Base-by-base conservation (phyloP, 53 echinoderm and acorn worm species). In the Crossaster papposus region DNA sequence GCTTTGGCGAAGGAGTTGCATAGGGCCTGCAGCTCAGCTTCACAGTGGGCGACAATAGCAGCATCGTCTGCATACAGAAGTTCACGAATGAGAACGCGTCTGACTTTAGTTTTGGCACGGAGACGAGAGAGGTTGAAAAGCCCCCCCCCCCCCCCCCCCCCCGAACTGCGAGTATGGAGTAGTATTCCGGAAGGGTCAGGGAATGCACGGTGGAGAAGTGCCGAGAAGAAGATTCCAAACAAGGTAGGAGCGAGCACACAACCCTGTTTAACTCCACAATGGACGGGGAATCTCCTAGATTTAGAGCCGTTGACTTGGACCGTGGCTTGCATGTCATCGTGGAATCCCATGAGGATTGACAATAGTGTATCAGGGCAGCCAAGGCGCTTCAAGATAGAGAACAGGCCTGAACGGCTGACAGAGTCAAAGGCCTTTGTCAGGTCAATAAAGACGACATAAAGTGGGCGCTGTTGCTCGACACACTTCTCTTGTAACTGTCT, bases 351-450 rank as follows among this genome's bases (percentile, higher is more conserved):
- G 22, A 58, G 7, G 7, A 38, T 50, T 11, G 44, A 31, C 36
- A 82, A 34, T 29, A 23, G 44, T 9, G 28, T 82, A 11, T 82
- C 82, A 12, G 31, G 35, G n/a, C 70, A 84, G 28, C 6, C 78
- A 12, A 76, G 77, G 35, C 54, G 76, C 54, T 86, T 87, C 77
- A 77, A 58, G 77, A 87, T 77, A 0, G 76, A 73, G 52, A 74
- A 86, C 54, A 86, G 29, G 35, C 32, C 63, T 64, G 77, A 87
- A 7, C 65, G 26, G 23, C 65, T 73, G 23, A 88, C 78, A 33
- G 55, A 70, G 75, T 90, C 83, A 29, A 90, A 81, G 7, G 81
- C 89, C 37, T 89, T 89, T 11, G 70, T 89, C 64, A 89, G 38
- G 62, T 90, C 90, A 14, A 90, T 55, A 29, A 90, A 90, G 44